Evolutionary conservation across 2,888 invertebrate species (phyloP).

Genomic region (Lasioglossum leucozonium): DNA sequence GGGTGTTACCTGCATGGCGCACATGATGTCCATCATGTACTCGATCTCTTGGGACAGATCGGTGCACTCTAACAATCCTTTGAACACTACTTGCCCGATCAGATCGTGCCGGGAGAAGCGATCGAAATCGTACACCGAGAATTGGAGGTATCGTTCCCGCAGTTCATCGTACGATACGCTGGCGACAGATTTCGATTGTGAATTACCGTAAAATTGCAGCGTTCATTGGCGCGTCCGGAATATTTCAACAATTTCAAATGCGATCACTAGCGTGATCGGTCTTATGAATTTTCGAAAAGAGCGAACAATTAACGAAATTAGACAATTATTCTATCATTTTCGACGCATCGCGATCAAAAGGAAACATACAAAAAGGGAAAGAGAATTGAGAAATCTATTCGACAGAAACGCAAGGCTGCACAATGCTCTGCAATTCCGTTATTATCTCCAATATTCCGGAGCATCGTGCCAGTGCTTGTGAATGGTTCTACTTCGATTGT

Average conservation of each 20-base stretch:
- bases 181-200: conserved; percentile 48
- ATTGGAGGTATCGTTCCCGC: conserved; percentile 91
- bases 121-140: conserved; percentile 95
- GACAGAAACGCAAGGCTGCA: neutral
- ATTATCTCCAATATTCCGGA: neutral
- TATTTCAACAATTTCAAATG: neutral
- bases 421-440: neutral
- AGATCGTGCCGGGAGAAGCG: conserved; percentile 94
- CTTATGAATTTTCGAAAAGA: neutral
- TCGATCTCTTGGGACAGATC: conserved; percentile 93
- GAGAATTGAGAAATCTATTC: neutral
- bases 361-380: too few species aligned
- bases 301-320: too few species aligned
- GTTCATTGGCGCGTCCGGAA: neutral
- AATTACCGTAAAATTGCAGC: neutral
- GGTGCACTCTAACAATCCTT: conserved; percentile 91
- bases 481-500: neutral
- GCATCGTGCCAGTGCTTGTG: neutral
- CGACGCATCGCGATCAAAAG: too few species aligned
- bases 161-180: conserved; percentile 92
- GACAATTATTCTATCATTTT: too few species aligned
- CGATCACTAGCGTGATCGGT: neutral
- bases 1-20: conserved; percentile 89
- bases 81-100: conserved; percentile 93
- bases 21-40: conserved; percentile 94